Base-by-base conservation (phyloP, 2,888 invertebrate genomes). In the Morpho deidamia region DNA sequence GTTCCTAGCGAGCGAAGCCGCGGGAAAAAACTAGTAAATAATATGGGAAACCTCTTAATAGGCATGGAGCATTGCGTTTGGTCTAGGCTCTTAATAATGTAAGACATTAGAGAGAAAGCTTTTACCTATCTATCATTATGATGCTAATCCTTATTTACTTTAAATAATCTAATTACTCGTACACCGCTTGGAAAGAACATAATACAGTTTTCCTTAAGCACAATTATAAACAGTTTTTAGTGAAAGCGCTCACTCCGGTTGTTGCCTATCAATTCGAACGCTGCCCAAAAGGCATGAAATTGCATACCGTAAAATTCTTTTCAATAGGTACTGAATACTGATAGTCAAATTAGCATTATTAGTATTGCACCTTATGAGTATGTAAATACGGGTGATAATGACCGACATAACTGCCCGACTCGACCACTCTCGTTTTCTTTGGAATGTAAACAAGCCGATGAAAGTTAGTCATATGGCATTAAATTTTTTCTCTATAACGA, bases 221-320 rank as follows among this genome's bases (percentile, higher is more conserved):
- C 56, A 45, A 53, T 57, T 52, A 48, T 39, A 49, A 40, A 40
- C 48, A 61, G 63, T 62, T 72, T 59, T 62, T 48, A 53, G 80
- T 72, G 80, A 81, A 79, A 81, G 80, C 62, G 63, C 52, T 59
- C 55, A 23, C 52, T 60, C 59, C 56, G 56, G 70, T 68, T 62
- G 64, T 67, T 14, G 11, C 11, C 11, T 69, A 70, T 70, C 71
- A 61, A 65, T 64, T 60, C 63, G 65, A 63, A 50, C 43, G 37
- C 61, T 66, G 67, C 49, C 62, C 64, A 71, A 76, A 74, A 66
- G 63, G 71, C 78, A 74, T 76, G 72, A 79, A 80, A 78, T 79
- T 76, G 70, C 58, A 59, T 59, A 63, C 60, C 63, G 61, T 67
- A 69, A 65, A 70, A 69, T 69, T 71, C 59, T 62, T 69, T 65